Evolutionary conservation across 1,140 invertebrate genomes (phyloP).

Genomic region (Cylas formicarius): DNA sequence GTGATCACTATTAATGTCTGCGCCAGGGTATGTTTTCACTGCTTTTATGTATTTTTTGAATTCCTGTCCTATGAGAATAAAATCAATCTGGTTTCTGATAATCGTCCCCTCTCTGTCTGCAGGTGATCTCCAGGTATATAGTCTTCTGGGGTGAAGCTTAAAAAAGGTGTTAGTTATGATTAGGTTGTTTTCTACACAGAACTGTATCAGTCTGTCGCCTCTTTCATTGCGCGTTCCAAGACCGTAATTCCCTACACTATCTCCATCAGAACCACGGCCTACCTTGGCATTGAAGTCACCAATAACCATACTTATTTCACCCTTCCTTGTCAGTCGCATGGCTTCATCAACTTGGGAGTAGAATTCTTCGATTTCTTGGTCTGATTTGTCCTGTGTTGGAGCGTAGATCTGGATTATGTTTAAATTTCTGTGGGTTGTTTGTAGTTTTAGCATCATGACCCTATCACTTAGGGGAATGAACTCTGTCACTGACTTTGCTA

Average conservation of each 20-base stretch:
- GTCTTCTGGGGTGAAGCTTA: conserved; percentile 12
- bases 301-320: conserved; percentile 12
- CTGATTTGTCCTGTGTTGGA: conserved; percentile 10
- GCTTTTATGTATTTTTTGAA: too few species aligned
- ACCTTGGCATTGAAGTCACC: conserved; percentile 10
- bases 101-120: too few species aligned
- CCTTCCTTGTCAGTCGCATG: conserved; percentile 7
- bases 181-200: conserved; percentile 12
- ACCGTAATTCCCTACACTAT: conserved; percentile 6
- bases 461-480: too few species aligned
- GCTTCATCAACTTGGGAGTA: conserved; percentile 8
- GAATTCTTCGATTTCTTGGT: conserved; percentile 9
- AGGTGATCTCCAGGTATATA: too few species aligned
- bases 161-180: conserved; percentile 10
- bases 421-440: conserved; percentile 9
- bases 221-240: conserved; percentile 9
- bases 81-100: too few species aligned
- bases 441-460: conserved; percentile 8
- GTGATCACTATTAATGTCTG: too few species aligned
- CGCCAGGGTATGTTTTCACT: too few species aligned
- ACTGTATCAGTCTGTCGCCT: conserved; percentile 11
- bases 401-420: too few species aligned
- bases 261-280: conserved; percentile 3
- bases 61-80: too few species aligned
- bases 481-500: too few species aligned